phyloP scores from a whole-genome alignment of 2,113 vertebrate species.

The Myiagra hebetior region DNA sequence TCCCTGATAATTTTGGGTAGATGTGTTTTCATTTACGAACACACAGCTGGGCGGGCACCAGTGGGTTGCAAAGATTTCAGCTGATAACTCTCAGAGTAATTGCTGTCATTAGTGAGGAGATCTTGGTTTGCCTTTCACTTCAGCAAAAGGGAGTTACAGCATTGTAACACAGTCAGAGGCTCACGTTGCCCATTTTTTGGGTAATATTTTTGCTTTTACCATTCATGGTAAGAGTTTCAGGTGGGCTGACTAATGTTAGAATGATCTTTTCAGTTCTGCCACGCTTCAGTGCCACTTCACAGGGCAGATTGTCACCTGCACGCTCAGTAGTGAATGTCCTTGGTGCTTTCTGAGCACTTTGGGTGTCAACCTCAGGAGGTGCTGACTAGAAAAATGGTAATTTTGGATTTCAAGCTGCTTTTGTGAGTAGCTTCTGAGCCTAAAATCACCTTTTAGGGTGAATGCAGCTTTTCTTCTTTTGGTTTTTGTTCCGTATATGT shows the following conservation, averaged over 20 bases:
- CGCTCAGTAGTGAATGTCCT: background rate
- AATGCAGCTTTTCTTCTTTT: background rate
- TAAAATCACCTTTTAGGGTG: background rate
- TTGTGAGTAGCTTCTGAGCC: background rate
- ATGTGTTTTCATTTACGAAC: background rate
- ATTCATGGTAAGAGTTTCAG: fast-evolving
- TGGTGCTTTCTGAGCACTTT: background rate
- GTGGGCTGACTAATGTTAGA: background rate
- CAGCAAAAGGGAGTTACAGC: background rate
- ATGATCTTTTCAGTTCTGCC: background rate
- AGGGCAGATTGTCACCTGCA: background rate
- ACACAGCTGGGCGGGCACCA: background rate
- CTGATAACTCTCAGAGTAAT: too few species aligned
- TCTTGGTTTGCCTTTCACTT: background rate
- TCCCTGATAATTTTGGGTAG: background rate
- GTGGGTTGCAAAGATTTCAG: background rate
- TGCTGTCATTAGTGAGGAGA: background rate
- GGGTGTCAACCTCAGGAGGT: background rate
- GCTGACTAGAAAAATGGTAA: background rate
- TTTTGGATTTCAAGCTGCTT: background rate
- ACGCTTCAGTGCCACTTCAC: background rate
- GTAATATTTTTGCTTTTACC: background rate
- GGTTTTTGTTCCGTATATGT: background rate
- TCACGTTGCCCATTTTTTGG: fast-evolving
- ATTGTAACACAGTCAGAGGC: background rate